Evolutionary conservation across 2,797 vertebrate genomes (phyloP), one percentile per base, ranked within the genome.

Genomic region (Platyrinchus mystaceus): DNA sequence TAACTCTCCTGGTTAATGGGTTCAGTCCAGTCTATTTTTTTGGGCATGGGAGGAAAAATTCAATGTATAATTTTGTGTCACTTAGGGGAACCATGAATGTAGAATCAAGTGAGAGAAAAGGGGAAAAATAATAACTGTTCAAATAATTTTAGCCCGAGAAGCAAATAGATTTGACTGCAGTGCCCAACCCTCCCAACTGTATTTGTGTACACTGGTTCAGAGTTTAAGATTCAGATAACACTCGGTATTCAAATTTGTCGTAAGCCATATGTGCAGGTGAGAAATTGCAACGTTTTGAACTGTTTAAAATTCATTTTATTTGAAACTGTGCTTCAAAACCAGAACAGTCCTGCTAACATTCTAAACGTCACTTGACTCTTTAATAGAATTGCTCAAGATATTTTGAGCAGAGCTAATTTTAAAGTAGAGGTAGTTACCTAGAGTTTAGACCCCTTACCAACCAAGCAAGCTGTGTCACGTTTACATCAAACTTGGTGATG

Each of bases 171-270:
- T 90, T 77, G 53, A 88, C 80, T 93, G 83, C 80, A 86, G 44
- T 22, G 46, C 87, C 81, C 90, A 84, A 6, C 85, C 80, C 83
- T 90, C 39, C 14, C 11, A 62, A 49, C 49, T 86, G 56, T 94
- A 94, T 89, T 95, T 83, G 53, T 81, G 78, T 79, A 93, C 73
- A 79, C 63, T 95, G 37, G 56, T 90, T 91, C 76, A 79, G 91
- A 91, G 90, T 81, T 91, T 85, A 90, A 86, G 76, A 82, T 76
- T 89, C 89, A 95, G 93, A 95, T 92, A 96, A 93, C 94, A 96
- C 96, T 94, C 94, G 81, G 92, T 96, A 96, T 95, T 96, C 90
- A 96, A 95, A 96, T 97, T 96, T 97, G 96, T 95, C 93, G 2
- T 95, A 83, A 96, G 84, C 96, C 91, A 81, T 95, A 86, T 80